A percentile compares a stretch with the other conserved stretches of the same genome.
Evolutionary conservation across 2,888 invertebrate species (phyloP).

Genomic region (Cerastis leucographa): DNA sequence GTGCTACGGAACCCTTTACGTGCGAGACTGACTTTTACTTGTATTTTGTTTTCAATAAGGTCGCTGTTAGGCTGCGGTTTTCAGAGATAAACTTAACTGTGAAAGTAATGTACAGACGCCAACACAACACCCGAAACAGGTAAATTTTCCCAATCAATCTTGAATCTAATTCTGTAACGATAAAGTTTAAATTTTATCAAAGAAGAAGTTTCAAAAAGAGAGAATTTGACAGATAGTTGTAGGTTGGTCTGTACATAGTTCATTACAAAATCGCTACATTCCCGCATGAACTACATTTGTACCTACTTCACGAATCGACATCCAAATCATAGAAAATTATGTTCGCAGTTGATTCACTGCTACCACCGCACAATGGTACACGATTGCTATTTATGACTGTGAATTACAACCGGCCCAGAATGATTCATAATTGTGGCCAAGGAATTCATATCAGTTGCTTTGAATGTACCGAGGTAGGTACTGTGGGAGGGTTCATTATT

Average conservation of each 20-base stretch:
- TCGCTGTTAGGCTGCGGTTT: background rate
- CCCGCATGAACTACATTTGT: background rate
- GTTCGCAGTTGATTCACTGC: slow-evolving; percentile 38
- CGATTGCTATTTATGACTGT: slow-evolving; percentile 68
- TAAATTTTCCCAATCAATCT: no score
- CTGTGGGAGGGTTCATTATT: slow-evolving; percentile 18
- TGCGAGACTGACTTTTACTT: background rate
- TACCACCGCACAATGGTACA: slow-evolving; percentile 27
- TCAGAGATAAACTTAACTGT: background rate
- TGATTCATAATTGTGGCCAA: slow-evolving; percentile 75
- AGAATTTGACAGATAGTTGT: no score
- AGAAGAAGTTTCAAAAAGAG: no score
- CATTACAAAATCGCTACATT: background rate
- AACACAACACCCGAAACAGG: no score
- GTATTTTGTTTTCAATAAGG: background rate
- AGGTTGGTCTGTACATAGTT: background rate
- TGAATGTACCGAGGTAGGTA: slow-evolving; percentile 22
- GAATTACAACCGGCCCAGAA: slow-evolving; percentile 74
- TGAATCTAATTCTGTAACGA: no score
- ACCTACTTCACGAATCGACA: slow-evolving; percentile 6
- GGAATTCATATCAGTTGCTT: slow-evolving; percentile 64
- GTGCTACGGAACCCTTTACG: background rate
- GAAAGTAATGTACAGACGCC: background rate
- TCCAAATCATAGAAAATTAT: slow-evolving; percentile 35
- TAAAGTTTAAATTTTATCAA: no score